Conservation (phyloP, 2,797 vertebrate species). For the Peromyscus attwateri region DNA sequence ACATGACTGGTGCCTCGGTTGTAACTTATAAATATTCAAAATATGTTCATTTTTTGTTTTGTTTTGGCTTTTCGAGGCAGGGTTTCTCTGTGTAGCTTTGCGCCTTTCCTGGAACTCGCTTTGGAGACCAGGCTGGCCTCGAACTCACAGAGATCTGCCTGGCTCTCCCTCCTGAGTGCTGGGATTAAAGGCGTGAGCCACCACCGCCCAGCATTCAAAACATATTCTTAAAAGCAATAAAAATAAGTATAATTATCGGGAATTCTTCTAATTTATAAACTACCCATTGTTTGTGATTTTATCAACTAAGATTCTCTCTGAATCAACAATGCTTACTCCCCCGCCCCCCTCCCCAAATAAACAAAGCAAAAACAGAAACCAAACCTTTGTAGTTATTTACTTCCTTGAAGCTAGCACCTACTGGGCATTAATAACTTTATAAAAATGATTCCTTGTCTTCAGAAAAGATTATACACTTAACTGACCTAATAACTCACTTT, state of each 20-base stretch:
- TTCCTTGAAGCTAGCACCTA: neutral
- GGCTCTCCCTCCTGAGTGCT: too few relatives aligned
- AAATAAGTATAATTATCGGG: neutral
- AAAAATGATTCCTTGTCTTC: neutral
- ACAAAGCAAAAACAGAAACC: neutral
- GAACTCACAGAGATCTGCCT: too few relatives aligned
- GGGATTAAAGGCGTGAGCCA: too few relatives aligned
- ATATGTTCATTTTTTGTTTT: neutral
- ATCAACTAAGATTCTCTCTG: constrained; percentile 1
- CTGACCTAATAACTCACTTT: neutral
- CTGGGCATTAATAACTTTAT: neutral
- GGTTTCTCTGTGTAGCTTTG: too few relatives aligned
- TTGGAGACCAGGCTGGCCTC: too few relatives aligned
- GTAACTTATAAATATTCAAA: neutral
- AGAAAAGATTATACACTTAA: neutral
- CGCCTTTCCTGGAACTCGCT: too few relatives aligned
- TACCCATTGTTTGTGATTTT: neutral
- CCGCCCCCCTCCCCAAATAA: too few relatives aligned
- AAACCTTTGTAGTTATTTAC: neutral
- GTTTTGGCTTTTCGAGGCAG: too few relatives aligned
- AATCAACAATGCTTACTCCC: neutral
- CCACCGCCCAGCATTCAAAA: neutral
- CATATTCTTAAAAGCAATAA: neutral
- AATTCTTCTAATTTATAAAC: neutral
- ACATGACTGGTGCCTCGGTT: neutral